A percentile compares a stretch with the other conserved stretches of the same genome.
Conservation (phyloP, 2,888 invertebrate genomes). For the Trichopoda pennipes region DNA sequence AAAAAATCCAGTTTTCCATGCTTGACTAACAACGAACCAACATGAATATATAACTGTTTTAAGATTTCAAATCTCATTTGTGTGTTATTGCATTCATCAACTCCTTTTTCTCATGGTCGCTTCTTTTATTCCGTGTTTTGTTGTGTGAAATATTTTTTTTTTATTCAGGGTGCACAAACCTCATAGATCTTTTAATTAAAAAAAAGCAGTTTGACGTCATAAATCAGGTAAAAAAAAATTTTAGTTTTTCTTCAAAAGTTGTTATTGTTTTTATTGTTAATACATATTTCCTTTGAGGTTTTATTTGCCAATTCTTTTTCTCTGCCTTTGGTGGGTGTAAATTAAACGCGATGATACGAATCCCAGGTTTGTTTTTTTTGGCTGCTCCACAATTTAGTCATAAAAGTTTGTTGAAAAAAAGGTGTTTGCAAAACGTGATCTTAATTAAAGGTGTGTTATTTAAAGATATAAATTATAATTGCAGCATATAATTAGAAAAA, state of each 20-base stretch:
- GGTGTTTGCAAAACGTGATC: slow-evolving; percentile 42
- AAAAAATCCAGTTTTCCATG: too few relatives aligned
- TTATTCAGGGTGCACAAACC: neutral
- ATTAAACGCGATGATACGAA: slow-evolving; percentile 32
- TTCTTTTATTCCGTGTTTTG: neutral
- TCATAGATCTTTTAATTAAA: slow-evolving; percentile 46
- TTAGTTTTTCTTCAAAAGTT: neutral
- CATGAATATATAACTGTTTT: slow-evolving; percentile 19
- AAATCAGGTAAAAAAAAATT: slow-evolving; percentile 9
- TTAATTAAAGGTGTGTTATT: slow-evolving; percentile 47
- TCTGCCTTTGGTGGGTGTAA: slow-evolving; percentile 35
- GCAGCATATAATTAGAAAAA: slow-evolving; percentile 41
- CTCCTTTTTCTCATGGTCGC: slow-evolving; percentile 1
- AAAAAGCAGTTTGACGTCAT: slow-evolving; percentile 43
- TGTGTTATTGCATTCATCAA: too few relatives aligned
- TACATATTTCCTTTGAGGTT: neutral
- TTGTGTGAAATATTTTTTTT: neutral
- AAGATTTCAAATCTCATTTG: slow-evolving; percentile 2
- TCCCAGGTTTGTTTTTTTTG: slow-evolving; percentile 17
- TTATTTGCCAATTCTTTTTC: neutral
- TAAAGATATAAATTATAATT: slow-evolving; percentile 45
- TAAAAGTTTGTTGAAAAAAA: slow-evolving; percentile 1
- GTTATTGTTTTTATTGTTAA: neutral
- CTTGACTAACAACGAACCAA: too few relatives aligned
- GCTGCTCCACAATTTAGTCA: slow-evolving; percentile 38